Base-by-base conservation (phyloP, 2,113 vertebrate species). In the Cebidichthys violaceus region DNA sequence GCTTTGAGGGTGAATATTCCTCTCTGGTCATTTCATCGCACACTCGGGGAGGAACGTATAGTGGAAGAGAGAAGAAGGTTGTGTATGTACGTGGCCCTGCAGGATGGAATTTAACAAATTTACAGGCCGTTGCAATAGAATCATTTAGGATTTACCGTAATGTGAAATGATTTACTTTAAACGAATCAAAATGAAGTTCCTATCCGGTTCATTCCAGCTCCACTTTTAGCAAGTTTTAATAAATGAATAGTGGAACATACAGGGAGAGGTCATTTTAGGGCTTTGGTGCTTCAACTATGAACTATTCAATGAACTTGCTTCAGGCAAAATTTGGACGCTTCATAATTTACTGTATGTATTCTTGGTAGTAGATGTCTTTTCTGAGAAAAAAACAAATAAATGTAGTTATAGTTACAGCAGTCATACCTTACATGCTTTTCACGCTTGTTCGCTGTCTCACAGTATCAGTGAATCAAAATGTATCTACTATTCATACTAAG, bases 1-100 rank as follows among this genome's bases (percentile, higher is more conserved):
- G 69, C 61, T 59, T 1, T n/a, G 29, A n/a, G 67, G 81, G 57
- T 59, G 65, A 64, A 83, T 71, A 24, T 52, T 66, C n/a, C n/a
- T n/a, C 59, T 52, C 18, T 22, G 35, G 20, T 41, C 45, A 54
- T 18, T 67, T 61, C 43, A 14, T 33, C 0, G 3, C 20, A 31
- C 47, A 43, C 13, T 15, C 69, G 45, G 37, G 31, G 7, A n/a
- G n/a, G 10, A 68, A 62, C 66, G 55, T 27, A 74, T 31, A 74
- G 24, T 15, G 8, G 20, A 22, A 24, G 37, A 20, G 69, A 27
- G 0, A n/a, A 47, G 31, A 29, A 62, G 64, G 14, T n/a, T 35
- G 62, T 27, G 57, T 66, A 9, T 47, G 55, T 29, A 33, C 20
- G 39, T 10, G 27, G 11, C 43, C 50, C 27, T 22, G 47, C 4